Percentiles rank a stretch among this genome's conserved stretches.
These are phyloP conservation scores for Leuciscus idus DNA, from an alignment of 2,113 vertebrate species.

Conservation along the genomic window DNA sequence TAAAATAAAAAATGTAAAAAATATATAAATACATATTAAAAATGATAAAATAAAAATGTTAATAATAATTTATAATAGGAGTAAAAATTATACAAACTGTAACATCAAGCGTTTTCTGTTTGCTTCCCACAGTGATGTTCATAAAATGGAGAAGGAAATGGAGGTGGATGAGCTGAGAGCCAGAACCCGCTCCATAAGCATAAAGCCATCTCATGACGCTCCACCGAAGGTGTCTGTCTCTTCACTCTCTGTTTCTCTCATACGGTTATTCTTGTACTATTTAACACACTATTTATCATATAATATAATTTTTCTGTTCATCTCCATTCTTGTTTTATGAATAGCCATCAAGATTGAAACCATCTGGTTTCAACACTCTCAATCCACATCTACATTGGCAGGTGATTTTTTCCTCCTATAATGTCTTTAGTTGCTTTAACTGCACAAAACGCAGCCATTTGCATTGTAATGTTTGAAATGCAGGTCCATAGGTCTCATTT, in stretches of 20 bases:
- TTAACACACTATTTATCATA: background rate
- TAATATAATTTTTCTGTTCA: background rate
- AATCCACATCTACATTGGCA: conserved; percentile 52
- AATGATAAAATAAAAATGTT: background rate
- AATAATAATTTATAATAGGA: background rate
- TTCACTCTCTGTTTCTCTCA: background rate
- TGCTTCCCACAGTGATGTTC: conserved; percentile 78
- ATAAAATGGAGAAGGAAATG: conserved; percentile 82
- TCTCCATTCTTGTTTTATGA: conserved; percentile 2
- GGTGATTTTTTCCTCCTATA: conserved; percentile 60
- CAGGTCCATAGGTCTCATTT: background rate
- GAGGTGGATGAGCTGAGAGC: conserved; percentile 72
- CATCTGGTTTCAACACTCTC: conserved; percentile 58
- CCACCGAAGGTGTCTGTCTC: conserved; percentile 86
- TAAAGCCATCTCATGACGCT: conserved; percentile 71
- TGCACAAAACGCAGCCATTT: background rate
- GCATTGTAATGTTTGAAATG: background rate
- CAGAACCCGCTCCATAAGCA: conserved; percentile 62
- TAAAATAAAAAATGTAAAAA: background rate
- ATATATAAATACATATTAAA: background rate
- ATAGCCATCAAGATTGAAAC: conserved; percentile 74
- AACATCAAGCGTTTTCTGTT: background rate
- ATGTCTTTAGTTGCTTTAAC: background rate
- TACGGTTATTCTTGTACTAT: background rate
- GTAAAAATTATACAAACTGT: background rate